Conservation (phyloP, 2,888 invertebrate species). For the Prenolepis imparis region DNA sequence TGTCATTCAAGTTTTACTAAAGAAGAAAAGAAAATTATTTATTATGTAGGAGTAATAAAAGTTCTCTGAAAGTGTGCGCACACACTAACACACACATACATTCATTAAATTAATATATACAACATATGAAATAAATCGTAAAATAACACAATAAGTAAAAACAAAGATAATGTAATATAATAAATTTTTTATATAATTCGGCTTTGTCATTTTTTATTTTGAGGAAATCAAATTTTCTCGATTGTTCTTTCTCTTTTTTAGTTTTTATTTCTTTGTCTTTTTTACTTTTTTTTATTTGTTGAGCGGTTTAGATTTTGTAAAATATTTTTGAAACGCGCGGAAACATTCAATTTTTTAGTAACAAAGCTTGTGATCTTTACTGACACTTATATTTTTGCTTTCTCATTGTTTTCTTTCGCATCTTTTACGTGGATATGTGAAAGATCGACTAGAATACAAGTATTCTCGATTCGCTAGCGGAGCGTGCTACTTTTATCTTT, state of each 20-base stretch:
- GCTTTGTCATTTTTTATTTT: neutral
- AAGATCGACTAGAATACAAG: constrained; percentile 32
- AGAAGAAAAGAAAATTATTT: neutral
- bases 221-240: neutral
- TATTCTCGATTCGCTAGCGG: constrained; percentile 24
- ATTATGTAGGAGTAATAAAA: neutral
- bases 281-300: neutral
- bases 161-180: neutral
- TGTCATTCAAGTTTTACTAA: neutral
- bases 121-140: neutral
- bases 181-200: neutral
- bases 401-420: neutral
- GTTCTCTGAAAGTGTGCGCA: neutral
- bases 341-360: neutral
- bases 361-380: constrained; percentile 23
- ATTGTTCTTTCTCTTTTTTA: neutral
- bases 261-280: neutral
- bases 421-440: constrained; percentile 17
- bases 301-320: neutral
- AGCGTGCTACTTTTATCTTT: constrained; percentile 24
- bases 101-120: neutral
- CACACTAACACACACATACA: neutral
- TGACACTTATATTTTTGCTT: constrained; percentile 11
- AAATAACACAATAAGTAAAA: neutral
- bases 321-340: constrained; percentile 5